A percentile compares a stretch with the other conserved stretches of the same genome.
These are phyloP conservation scores for Gulo gulo DNA, from an alignment of 2,113 vertebrate genomes.

Conservation along the genomic window DNA sequence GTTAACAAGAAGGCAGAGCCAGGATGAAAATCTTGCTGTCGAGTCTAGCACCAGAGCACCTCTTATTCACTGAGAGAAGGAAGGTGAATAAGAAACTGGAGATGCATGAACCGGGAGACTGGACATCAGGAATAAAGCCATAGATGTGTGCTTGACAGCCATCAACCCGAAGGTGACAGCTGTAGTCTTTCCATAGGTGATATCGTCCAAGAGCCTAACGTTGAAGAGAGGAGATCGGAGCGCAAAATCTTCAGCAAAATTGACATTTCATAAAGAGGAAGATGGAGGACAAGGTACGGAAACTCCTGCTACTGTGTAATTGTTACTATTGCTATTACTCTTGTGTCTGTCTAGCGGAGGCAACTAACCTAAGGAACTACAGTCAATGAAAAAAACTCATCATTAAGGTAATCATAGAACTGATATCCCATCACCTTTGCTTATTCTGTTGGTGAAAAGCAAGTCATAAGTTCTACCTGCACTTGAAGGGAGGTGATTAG, in stretches of 20 bases:
- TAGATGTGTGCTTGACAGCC: too few species aligned
- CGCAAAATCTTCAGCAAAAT: neutral
- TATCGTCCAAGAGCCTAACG: neutral
- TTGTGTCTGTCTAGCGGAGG: neutral
- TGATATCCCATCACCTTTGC: neutral
- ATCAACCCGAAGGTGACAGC: neutral
- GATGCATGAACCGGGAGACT: neutral
- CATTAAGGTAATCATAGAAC: neutral
- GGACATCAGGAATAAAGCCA: neutral
- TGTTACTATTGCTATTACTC: neutral
- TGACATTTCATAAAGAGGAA: neutral
- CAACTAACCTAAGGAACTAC: neutral
- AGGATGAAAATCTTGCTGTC: neutral
- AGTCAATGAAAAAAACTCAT: neutral
- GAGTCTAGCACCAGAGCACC: too few species aligned
- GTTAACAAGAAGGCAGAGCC: neutral
- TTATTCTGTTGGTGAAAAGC: neutral
- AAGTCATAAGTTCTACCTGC: neutral
- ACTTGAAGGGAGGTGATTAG: neutral
- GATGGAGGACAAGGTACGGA: neutral
- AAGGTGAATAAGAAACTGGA: neutral
- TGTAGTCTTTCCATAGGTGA: neutral
- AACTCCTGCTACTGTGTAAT: neutral
- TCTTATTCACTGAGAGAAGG: neutral
- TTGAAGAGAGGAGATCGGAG: neutral